A percentile compares a stretch with the other conserved stretches of the same genome.
Evolutionary conservation across 2,888 invertebrate genomes (phyloP).

Genomic region (Mantis religiosa): DNA sequence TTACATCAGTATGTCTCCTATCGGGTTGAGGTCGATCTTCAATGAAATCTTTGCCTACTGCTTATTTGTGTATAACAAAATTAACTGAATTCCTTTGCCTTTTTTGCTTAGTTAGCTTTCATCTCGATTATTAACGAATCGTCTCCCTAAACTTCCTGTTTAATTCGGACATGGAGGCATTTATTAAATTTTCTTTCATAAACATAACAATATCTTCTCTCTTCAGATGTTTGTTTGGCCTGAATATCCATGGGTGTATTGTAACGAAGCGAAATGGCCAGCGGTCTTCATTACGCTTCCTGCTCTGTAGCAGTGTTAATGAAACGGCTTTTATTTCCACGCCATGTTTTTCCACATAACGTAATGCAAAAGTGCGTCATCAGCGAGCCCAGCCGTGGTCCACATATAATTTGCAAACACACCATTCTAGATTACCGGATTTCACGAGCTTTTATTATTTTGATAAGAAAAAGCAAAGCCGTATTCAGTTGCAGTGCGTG

Average conservation of each 20-base stretch:
- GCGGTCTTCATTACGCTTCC: not conserved
- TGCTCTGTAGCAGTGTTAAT: not conserved
- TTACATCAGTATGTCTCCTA: too few species aligned
- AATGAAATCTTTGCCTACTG: too few species aligned
- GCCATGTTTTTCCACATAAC: not conserved
- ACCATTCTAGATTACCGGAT: not conserved
- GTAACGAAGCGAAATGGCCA: not conserved
- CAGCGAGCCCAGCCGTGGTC: not conserved
- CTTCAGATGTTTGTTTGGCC: too few species aligned
- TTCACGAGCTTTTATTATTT: not conserved
- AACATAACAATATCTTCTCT: too few species aligned
- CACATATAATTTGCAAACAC: not conserved
- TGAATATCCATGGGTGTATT: too few species aligned
- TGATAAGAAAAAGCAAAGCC: not conserved
- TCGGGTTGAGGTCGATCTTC: too few species aligned
- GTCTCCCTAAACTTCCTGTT: too few species aligned
- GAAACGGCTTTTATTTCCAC: not conserved
- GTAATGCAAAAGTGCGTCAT: not conserved
- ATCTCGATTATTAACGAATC: too few species aligned
- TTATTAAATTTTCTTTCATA: not conserved
- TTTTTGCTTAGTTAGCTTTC: too few species aligned
- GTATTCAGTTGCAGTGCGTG: not conserved
- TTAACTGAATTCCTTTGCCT: too few species aligned
- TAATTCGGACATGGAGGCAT: not conserved
- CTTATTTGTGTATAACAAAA: too few species aligned